Evolutionary conservation across 2,888 invertebrate genomes (phyloP), one percentile per base, ranked within the genome.

Genomic region (Microchrysa polita): DNA sequence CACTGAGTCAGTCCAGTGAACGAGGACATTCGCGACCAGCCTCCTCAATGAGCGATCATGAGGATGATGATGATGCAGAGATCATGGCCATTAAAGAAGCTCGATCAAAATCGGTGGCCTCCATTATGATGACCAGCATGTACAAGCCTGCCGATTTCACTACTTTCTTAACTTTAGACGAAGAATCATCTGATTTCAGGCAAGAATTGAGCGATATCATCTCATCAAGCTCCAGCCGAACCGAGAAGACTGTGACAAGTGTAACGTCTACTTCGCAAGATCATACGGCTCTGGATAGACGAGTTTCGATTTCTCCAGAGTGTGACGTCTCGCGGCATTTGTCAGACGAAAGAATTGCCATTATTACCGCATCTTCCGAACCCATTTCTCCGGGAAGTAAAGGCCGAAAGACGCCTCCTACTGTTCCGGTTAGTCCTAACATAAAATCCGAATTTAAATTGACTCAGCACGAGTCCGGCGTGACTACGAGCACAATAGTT

Each of bases 381-480:
- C 9, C 40, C 9, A 52, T 12, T 12, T 67, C 74, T 18, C 53
- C 52, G 14, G 52, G 4, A 27, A 57, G 67, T 22, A 22, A 34
- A 23, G 83, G 83, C 69, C 81, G 82, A 20, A 84, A 89, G 74
- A 91, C 91, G 34, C 91, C 91, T 74, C 90, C 91, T 53, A 91
- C 91, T 23, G 91, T 89, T 9, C 91, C 91, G 23, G 90, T 90
- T 0, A 91, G 91, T 81, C 91, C 91, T 48, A 82, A 77, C 84
- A 78, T 88, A 82, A 77, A 87, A 84, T 78, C 85, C 80, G 74
- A 86, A 83, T 42, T 82, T 80, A 76, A 80, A 78, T 84, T 84
- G 73, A 85, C 85, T 79, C 86, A 86, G 76, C 84, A 80, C 81
- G 85, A 63, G 77, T 71, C n/a, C 74, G 74, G 23, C 77, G 53